Evolutionary conservation across 1,140 invertebrate genomes (phyloP), one percentile per base, ranked within the genome.

Genomic region (Lutraria rhynchaena): DNA sequence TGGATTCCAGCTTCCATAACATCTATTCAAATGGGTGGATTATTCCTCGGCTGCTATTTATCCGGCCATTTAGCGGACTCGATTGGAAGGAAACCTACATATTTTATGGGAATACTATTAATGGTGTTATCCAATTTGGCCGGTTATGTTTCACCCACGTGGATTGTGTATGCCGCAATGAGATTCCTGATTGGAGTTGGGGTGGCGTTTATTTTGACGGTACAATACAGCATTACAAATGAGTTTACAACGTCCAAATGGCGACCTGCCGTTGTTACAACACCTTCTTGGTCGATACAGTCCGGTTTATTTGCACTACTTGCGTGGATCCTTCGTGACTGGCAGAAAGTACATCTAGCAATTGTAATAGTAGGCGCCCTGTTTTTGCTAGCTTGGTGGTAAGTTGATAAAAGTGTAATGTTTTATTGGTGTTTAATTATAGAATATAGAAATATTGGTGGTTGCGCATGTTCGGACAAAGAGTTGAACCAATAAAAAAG

Each of bases 1-100:
- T 84, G 83, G 82, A 63, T 87, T 15, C 63, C 70, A 13, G 61
- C 74, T n/a, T 27, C 73, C 3, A 82, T 87, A n/a, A 85, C 81
- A 60, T 76, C 86, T 0, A 70, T 87, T 4, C 86, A 87, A 58
- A 86, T 87, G 86, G 60, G 24, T 17, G 86, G 86, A 15, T 51
- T 85, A 4, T 46, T 84, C 24, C 41, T 87, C 22, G 86, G 86
- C 9, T 80, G 81, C 15, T 24, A 82, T 1, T 9, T 82, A 3
- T 69, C 51, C 31, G 85, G 86, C 5, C 85, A 85, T 15, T 11
- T 75, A 1, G 58, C 76, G 0, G 86, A 87, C 51, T 35, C 46
- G 9, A 81, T 83, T 41, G 85, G 86, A 15, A 58, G 86, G 17
- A 84, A 84, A 55, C 63, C 61, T 11, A 84, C 78, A 17, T 84